Conservation (phyloP, 2,113 vertebrate genomes). For the Enhydra lutris region DNA sequence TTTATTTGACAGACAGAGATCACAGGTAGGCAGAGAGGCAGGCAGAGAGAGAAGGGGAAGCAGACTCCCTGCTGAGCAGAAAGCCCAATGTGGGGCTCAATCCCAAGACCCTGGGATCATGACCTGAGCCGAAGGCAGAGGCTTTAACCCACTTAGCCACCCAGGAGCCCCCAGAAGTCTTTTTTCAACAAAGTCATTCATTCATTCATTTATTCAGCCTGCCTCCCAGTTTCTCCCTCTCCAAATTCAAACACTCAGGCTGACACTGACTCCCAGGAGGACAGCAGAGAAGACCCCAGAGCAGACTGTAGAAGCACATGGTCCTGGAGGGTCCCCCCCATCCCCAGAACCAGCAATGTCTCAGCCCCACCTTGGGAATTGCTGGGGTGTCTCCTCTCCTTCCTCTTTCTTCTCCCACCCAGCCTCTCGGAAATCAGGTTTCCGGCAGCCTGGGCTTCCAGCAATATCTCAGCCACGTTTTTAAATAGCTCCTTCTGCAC, state of each 20-base stretch:
- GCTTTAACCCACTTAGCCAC: too few relatives aligned
- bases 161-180: neutral
- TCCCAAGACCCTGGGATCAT: too few relatives aligned
- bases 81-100: too few relatives aligned
- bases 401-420: neutral
- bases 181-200: neutral
- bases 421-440: slow-evolving; percentile 65
- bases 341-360: neutral
- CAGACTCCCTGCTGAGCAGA: too few relatives aligned
- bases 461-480: slow-evolving; percentile 75
- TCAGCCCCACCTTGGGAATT: neutral
- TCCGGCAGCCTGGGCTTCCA: slow-evolving; percentile 61
- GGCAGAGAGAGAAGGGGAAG: too few relatives aligned
- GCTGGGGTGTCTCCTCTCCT: slow-evolving; percentile 32
- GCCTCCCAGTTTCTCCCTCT: neutral
- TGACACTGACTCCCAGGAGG: neutral
- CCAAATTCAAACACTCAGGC: neutral
- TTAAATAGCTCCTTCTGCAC: slow-evolving; percentile 77
- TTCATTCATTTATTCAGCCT: neutral
- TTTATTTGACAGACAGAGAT: too few relatives aligned
- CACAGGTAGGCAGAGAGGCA: too few relatives aligned
- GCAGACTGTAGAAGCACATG: neutral
- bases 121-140: too few relatives aligned
- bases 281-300: neutral
- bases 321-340: neutral